Evolutionary conservation across 2,797 vertebrate species (phyloP), one percentile per base, ranked within the genome.

Genomic region (Numenius phaeopus): DNA sequence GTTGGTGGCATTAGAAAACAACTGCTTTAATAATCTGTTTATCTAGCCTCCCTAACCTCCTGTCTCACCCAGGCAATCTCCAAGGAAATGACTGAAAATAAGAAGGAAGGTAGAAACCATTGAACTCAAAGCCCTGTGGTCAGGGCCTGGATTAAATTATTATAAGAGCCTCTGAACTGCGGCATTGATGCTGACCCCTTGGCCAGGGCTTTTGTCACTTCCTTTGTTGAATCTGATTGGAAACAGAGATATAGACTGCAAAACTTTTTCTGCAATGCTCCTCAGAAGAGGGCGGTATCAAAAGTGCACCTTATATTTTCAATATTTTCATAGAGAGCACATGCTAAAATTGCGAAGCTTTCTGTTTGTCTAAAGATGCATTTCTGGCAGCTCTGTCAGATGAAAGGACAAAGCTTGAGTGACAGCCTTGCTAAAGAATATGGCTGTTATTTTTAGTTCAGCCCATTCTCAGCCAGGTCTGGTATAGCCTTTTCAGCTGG

Each of bases 291-390:
- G 12, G 13, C 29, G 58, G 9, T 32, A 37, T n/a, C 37, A 67
- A 52, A 65, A 0, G 0, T 14, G 4, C 2, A 1, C 4, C 5
- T 76, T 37, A 4, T 23, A 4, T 75, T 82, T 72, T 54, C 29
- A 17, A 17, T 23, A 8, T 30, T 89, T 55, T 30, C 32, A n/a
- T 2, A 11, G 19, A 50, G 4, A 88, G 4, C 19, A 32, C 14
- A 14, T 46, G 22, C 24, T 66, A 13, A 76, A 42, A 32, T 3
- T 8, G 6, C 5, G 16, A 22, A 9, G 3, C 27, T 58, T 55
- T 83, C 67, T 7, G 3, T 11, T 29, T 32, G 47, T 15, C 23
- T 78, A 47, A 30, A 5, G 14, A 17, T 2, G 2, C 10, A 4
- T 65, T 95, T 50, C 69, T 57, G 18, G 23, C 0, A 1, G 10